Base-by-base conservation (phyloP, 2,113 vertebrate species). In the Charina bottae region DNA sequence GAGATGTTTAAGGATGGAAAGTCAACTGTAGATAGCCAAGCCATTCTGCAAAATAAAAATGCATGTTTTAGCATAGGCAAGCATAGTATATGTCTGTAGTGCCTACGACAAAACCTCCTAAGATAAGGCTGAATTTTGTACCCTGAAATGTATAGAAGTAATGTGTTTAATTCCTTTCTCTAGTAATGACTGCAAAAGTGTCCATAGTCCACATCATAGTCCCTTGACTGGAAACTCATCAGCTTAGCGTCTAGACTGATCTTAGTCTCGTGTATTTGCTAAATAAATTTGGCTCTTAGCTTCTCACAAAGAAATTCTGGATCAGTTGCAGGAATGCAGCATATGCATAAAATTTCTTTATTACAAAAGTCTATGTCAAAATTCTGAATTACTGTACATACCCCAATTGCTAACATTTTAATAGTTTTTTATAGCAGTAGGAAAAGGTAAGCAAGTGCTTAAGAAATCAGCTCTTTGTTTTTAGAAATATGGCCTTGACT, bases 11-110 rank as follows among this genome's bases (percentile, higher is more conserved):
- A 94, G 78, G 90, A 90, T 24, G 60, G 89, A 91, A 92, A 95
- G 85, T 95, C 94, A 94, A 94, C 88, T 64, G 23, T 95, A 64
- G 94, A 89, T 78, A 54, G 21, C 78, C 93, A 62, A 91, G 58
- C 94, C 54, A 15, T 68, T 64, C 58, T 93, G 72, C 24, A 90
- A 93, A 93, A 24, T 49, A 62, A 59, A 88, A 91, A 83, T 89
- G 85, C 0, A 10, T 46, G 89, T 89, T 93, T 92, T 49, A 88
- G 89, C 28, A 89, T 33, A 1, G 93, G 3, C 90, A 89, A 33
- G 68, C 0, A 49, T 46, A 42, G 33, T 42, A 49, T 49, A 49
- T 49, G 49, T 49, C 49, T 17, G 21, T n/a, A 37, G 2, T 21
- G 8, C 60, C 17, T 33, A 19, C 13, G 10, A 42, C 42, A 42